A percentile compares a stretch with the other conserved stretches of the same genome.
Conservation (phyloP, 2,113 vertebrate species). For the Limnothrissa miodon region DNA sequence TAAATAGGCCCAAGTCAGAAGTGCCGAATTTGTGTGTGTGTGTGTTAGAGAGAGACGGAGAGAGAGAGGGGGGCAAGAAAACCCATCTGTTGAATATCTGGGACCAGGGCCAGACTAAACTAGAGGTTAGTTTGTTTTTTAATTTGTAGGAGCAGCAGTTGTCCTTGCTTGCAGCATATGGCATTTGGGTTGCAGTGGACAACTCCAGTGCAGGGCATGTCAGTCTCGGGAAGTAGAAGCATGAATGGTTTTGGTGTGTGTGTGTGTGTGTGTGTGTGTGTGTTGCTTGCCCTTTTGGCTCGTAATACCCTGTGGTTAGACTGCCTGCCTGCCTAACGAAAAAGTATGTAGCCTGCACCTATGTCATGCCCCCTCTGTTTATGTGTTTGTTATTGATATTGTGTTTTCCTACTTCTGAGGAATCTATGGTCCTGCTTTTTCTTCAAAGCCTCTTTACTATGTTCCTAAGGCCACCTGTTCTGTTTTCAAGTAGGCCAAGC, state of each 20-base stretch:
- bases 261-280: background rate
- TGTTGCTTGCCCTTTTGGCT: background rate
- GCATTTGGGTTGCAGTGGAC: background rate
- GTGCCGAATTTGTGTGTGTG: background rate
- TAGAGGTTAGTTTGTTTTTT: background rate
- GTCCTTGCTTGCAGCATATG: background rate
- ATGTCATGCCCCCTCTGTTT: background rate
- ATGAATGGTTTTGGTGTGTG: background rate
- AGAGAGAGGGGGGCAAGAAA: background rate
- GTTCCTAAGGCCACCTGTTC: background rate
- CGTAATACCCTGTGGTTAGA: background rate
- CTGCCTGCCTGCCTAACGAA: background rate
- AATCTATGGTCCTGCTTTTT: background rate
- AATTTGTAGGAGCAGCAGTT: background rate
- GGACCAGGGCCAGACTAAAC: background rate
- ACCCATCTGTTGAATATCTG: background rate
- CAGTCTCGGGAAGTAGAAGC: background rate
- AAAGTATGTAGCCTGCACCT: no score
- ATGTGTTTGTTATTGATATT: background rate
- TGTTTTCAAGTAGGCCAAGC: background rate
- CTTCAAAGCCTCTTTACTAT: background rate
- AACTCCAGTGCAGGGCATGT: background rate
- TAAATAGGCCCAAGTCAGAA: background rate
- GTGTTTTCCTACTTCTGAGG: background rate
- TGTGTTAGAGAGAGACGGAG: background rate